phyloP scores from a whole-genome alignment of 2,888 invertebrate genomes.

The Scelioninae gen. 1 region DNA sequence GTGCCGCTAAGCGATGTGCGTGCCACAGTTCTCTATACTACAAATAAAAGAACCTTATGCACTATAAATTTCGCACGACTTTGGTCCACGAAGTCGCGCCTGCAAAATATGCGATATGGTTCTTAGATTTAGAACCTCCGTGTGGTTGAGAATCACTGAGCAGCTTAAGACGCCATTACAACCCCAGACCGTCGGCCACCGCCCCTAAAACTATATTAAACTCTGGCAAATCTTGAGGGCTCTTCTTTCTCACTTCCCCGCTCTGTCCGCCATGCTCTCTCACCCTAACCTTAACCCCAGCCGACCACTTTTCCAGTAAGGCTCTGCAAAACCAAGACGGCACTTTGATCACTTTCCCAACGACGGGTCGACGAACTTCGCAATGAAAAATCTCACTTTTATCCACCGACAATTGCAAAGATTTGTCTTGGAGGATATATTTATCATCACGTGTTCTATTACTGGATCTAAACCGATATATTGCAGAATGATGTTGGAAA shows the following conservation, averaged over 20 bases:
- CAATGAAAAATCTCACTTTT: slow-evolving; percentile 64
- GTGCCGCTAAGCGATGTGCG: slow-evolving; percentile 44
- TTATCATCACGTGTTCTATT: slow-evolving; percentile 46
- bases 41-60: slow-evolving; percentile 26
- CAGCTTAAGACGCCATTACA: slow-evolving; percentile 84
- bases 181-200: slow-evolving; percentile 80
- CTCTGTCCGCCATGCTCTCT: slow-evolving; percentile 70
- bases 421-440: slow-evolving; percentile 52
- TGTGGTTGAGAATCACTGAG: slow-evolving; percentile 80
- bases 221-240: slow-evolving; percentile 83
- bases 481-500: slow-evolving; percentile 4
- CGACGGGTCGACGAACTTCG: slow-evolving; percentile 68
- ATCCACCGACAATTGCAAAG: slow-evolving; percentile 42
- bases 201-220: slow-evolving; percentile 84
- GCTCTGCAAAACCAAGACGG: slow-evolving; percentile 77
- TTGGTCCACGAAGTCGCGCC: slow-evolving; percentile 26
- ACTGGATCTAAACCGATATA: slow-evolving; percentile 13
- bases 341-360: slow-evolving; percentile 81
- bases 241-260: slow-evolving; percentile 73
- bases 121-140: too few species aligned
- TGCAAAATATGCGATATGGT: slow-evolving; percentile 51
- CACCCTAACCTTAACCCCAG: slow-evolving; percentile 68
- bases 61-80: slow-evolving; percentile 33
- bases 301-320: slow-evolving; percentile 51
- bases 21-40: slow-evolving; percentile 14